Evolutionary conservation across 2,797 vertebrate species (phyloP).

Genomic region (Onychomys arenicola): DNA sequence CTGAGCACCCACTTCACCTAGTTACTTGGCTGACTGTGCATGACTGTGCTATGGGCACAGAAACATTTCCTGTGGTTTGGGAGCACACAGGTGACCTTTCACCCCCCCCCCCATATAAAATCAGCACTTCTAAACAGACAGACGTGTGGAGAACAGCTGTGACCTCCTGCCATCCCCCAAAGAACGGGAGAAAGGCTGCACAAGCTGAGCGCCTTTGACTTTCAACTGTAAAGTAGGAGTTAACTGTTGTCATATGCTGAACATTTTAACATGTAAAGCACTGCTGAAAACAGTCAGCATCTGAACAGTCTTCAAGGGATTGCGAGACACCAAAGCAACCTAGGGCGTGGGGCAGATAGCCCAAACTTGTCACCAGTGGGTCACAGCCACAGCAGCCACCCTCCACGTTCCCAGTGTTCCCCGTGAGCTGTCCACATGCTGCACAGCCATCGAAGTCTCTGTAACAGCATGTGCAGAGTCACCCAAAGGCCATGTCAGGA

Average conservation of each 20-base stretch:
- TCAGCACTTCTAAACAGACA: constrained; percentile 55
- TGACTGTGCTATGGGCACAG: neutral
- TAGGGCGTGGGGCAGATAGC: neutral
- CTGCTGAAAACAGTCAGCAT: neutral
- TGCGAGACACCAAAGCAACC: neutral
- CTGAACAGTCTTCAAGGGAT: neutral
- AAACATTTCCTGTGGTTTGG: constrained; percentile 33
- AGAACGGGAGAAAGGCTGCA: constrained; percentile 34
- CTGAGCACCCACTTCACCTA: neutral
- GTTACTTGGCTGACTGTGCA: neutral
- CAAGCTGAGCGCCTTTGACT: constrained; percentile 18
- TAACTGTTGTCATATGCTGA: neutral
- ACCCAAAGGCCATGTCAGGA: constrained; percentile 60
- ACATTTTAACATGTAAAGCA: neutral
- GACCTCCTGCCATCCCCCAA: constrained; percentile 47
- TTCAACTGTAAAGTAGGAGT: constrained; percentile 54
- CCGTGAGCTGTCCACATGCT: neutral
- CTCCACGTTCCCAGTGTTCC: neutral
- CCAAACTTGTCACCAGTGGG: neutral
- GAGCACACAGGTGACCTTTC: constrained; percentile 33
- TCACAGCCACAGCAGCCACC: neutral
- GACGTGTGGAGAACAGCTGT: constrained; percentile 43
- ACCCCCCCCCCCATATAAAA: constrained; percentile 7
- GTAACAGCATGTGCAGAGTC: constrained; percentile 28
- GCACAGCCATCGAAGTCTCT: constrained; percentile 40